Evolutionary conservation across 2,888 invertebrate species (phyloP), one percentile per base, ranked within the genome.

Genomic region (Acanthosepion pharaonis): DNA sequence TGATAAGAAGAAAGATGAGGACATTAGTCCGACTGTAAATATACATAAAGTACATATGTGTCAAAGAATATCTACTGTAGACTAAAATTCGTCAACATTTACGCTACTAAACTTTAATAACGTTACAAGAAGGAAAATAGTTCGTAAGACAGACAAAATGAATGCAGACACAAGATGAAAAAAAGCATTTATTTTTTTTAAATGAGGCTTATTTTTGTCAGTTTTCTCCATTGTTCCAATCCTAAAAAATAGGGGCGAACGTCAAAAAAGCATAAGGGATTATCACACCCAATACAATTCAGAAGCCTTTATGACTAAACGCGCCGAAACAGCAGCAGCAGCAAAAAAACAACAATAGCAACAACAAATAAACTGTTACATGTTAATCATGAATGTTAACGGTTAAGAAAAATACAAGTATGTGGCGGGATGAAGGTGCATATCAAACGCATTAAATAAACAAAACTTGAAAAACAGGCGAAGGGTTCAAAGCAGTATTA

Each of bases 201-300:
- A 42, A n/a, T 78, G 78, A 78, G 28, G 78, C 9, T 78, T 78
- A 78, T n/a, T n/a, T 28, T n/a, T 78, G 78, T 78, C 78, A 78
- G n/a, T 78, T 78, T 78, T n/a, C 78, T 78, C 78, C 78, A 78
- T 78, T 33, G 78, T 78, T n/a, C 78, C 78, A 78, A 78, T 78
- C 78, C n/a, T 78, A n/a, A 78, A n/a, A 78, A 78, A 55, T 55
- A 6, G 59, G 59, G 55, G 59, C 5, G 59, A 59, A 59, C 20
- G 23, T 18, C 20, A 20, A 23, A 59, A 23, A 23, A 59, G 20
- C 5, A 59, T 23, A 59, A 5, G 5, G 20, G 5, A 23, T 3
- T 5, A 20, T 20, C 20, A 59, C 23, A 59, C 23, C 59, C 20
- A 20, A 59, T 23, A 5, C 59, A 20, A 59, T 59, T 59, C 59